These are phyloP conservation scores for Acrocephalus scirpaceus DNA, from an alignment of 2,797 vertebrate species.

Conservation along the genomic window DNA sequence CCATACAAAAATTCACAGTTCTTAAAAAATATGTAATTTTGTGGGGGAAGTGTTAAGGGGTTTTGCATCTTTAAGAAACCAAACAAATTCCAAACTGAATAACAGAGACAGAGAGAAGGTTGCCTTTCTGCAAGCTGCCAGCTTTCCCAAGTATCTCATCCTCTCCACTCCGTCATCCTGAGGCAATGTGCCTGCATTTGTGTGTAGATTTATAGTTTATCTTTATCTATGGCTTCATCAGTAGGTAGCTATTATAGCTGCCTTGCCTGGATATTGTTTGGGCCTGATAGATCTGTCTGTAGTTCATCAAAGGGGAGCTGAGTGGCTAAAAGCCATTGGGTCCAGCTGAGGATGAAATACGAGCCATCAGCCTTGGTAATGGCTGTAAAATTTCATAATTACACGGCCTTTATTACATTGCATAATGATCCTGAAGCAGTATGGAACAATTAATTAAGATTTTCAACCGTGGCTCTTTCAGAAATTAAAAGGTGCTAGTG, in stretches of 20 bases:
- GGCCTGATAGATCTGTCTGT: slow-evolving; percentile 89
- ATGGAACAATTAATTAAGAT: slow-evolving; percentile 99
- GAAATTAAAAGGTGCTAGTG: slow-evolving; percentile 93
- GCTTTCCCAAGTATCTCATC: slow-evolving; percentile 69
- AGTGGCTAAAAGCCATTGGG: slow-evolving; percentile 92
- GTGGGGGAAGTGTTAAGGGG: not conserved
- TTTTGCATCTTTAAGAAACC: slow-evolving; percentile 55
- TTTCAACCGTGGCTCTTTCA: slow-evolving; percentile 98
- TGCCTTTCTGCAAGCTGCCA: slow-evolving; percentile 45
- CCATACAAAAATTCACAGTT: not conserved
- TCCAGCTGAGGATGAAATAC: slow-evolving; percentile 99
- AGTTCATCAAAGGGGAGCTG: slow-evolving; percentile 88
- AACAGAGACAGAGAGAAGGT: slow-evolving; percentile 1
- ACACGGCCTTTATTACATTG: slow-evolving; percentile 99
- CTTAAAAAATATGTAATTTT: not conserved
- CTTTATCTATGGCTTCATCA: slow-evolving; percentile 97
- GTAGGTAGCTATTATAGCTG: slow-evolving; percentile 93
- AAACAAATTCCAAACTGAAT: slow-evolving; percentile 27
- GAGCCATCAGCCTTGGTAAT: slow-evolving; percentile 99
- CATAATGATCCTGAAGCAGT: slow-evolving; percentile 99
- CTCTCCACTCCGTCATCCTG: slow-evolving; percentile 73
- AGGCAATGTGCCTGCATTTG: slow-evolving; percentile 80
- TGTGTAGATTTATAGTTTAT: slow-evolving; percentile 93
- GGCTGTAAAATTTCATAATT: slow-evolving; percentile 99
- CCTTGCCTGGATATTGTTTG: slow-evolving; percentile 94